A percentile compares a stretch with the other conserved stretches of the same genome.
These are phyloP conservation scores for Megaustenia siamemsis DNA, from an alignment of 2,888 invertebrate species.

Conservation along the genomic window DNA sequence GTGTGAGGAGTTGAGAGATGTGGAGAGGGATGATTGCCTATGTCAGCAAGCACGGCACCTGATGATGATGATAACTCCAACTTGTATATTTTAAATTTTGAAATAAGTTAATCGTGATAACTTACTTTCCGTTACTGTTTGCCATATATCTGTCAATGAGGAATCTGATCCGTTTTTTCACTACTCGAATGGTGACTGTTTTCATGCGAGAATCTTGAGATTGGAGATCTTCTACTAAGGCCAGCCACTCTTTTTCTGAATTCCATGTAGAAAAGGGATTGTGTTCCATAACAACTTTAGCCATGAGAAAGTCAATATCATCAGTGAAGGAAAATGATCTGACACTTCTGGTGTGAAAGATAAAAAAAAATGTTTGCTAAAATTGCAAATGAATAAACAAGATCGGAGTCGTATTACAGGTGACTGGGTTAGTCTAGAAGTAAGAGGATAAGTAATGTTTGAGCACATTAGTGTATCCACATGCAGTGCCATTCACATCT, in stretches of 20 bases:
- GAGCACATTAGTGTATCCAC: no score
- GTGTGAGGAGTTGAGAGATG: no score
- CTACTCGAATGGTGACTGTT: conserved; percentile 43
- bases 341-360: conserved; percentile 34
- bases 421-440: no score
- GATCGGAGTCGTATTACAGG: no score
- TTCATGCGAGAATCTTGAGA: conserved; percentile 39
- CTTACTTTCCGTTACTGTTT: conserved; percentile 54
- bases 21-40: no score
- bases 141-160: conserved; percentile 53
- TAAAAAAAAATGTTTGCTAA: neutral
- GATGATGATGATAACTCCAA: no score
- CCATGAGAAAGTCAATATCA: conserved; percentile 53
- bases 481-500: no score
- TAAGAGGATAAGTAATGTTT: no score
- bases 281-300: conserved; percentile 50
- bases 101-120: neutral
- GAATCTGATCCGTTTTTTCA: conserved; percentile 49
- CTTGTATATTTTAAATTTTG: no score
- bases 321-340: conserved; percentile 53
- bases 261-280: conserved; percentile 49
- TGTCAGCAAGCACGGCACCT: no score
- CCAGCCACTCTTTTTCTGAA: conserved; percentile 49
- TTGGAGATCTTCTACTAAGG: conserved; percentile 46
- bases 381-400: no score